phyloP scores from a whole-genome alignment of 2,888 invertebrate genomes.

The Cyrtodaria siliqua region DNA sequence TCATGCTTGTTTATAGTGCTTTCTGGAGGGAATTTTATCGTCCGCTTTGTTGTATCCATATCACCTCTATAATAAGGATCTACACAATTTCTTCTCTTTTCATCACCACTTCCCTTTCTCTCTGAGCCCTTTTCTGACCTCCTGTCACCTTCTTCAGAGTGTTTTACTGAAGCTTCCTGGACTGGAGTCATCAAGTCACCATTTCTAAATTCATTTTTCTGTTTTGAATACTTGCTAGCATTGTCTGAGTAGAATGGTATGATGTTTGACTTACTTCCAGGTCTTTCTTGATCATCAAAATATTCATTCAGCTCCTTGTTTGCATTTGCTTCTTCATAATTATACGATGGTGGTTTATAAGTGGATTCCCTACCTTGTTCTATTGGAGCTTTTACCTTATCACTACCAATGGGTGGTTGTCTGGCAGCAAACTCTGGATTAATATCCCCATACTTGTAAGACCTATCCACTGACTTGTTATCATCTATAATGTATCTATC shows the following conservation, averaged over 20 bases:
- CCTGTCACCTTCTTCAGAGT: constrained; percentile 34
- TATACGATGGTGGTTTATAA: constrained; percentile 16
- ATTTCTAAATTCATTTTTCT: constrained; percentile 40
- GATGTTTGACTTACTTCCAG: constrained; percentile 35
- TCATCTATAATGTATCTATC: background rate
- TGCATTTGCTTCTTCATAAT: constrained; percentile 20
- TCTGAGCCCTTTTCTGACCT: background rate
- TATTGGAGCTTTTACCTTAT: constrained; percentile 11
- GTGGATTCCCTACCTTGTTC: background rate
- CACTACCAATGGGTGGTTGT: constrained; percentile 27
- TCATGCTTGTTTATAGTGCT: constrained; percentile 44
- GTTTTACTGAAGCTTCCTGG: constrained; percentile 47
- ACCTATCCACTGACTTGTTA: background rate
- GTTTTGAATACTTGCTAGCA: constrained; percentile 38
- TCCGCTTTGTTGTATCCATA: constrained; percentile 2
- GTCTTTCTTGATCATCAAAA: constrained; percentile 55
- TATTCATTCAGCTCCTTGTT: constrained; percentile 38
- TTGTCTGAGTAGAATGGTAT: constrained; percentile 52
- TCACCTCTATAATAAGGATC: constrained; percentile 25
- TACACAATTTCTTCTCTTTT: constrained; percentile 1
- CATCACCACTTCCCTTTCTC: constrained; percentile 7
- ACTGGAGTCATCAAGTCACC: constrained; percentile 48
- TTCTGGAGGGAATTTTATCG: background rate
- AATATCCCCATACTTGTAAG: background rate
- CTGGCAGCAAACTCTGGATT: background rate